Base-by-base conservation (phyloP, 2,888 invertebrate species). In the Protonemura montana region DNA sequence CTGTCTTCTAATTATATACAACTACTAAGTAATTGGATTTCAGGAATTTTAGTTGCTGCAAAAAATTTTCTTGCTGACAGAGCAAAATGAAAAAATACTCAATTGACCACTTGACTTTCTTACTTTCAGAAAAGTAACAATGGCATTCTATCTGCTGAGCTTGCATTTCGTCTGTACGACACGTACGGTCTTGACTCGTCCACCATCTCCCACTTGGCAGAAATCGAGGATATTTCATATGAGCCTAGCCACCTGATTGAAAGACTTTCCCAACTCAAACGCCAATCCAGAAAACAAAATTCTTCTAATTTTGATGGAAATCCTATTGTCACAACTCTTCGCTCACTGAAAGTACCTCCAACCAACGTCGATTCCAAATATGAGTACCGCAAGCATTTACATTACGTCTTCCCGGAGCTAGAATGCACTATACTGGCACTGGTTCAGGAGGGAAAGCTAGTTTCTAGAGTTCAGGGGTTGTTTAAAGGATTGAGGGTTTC, bases 81-180 rank as follows among this genome's bases (percentile, higher is more conserved):
- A n/a, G n/a, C n/a, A n/a, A 35, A 35, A 3, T 35, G 35, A 6
- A 35, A 35, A 35, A 3, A 35, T 35, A 35, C 5, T 35, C 35
- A 35, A 35, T 35, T 10, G n/a, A 35, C 59, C 7, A 59, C 21
- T 7, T 59, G 59, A n/a, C 35, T 3, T 10, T 35, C 35, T 59
- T 21, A 1, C 2, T 59, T 59, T 21, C 59, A 59, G 59, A 78
- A 78, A 26, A 78, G 7, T 78, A 10, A 13, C 78, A 78, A 78
- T n/a, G 28, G 81, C 16, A 21, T 28, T 3, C 81, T 81, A 10
- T 10, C 26, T 78, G 78, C n/a, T 78, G 93, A 94, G 86, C 90
- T 95, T 85, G 94, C 96, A 0, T 96, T 95, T 90, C 95, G 95
- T 91, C 90, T 97, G 26, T 96, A 95, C 88, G 96, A 96, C 90